Base-by-base conservation (phyloP, 2,888 invertebrate species). In the Drosophila maculinotata region DNA sequence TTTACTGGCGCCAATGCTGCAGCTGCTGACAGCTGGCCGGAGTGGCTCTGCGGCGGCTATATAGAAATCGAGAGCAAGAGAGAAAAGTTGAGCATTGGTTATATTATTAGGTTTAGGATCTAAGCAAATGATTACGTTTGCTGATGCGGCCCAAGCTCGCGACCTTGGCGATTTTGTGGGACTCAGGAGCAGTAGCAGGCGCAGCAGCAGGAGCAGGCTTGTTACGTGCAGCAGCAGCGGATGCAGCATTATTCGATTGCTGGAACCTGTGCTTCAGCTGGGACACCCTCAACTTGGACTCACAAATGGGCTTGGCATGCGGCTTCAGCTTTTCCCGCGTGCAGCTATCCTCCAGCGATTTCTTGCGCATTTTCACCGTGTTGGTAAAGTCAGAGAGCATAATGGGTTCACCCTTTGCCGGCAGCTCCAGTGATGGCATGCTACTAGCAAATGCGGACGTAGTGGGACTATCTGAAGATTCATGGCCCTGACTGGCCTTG, bases 311-410 rank as follows among this genome's bases (percentile, higher is more conserved):
- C 41, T 90, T 88, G 10, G 69, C 64, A 10, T 81, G 80, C 25
- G 81, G 74, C 44, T 90, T 87, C 3, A 72, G 66, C 54, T 91
- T 91, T 42, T 92, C 92, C 36, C 89, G 90, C 0, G 76, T 54
- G 23, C 88, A 80, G 69, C 88, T 92, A 44, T 88, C 90, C 69
- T 92, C 92, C 30, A 92, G 76, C 0, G 91, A 91, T 65, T 91
- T 91, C 53, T 92, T 92, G 8, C 92, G 87, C 92, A 92, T 91
- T 65, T 89, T 80, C 25, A 92, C 87, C 17, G 92, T 92, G 66
- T 92, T 91, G 30, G 91, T 91, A 53, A 92, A 91, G 68, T 91
- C 91, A 0, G 92, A 92, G 2, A 87, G 89, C 91, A 91, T 91
- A 9, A 91, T 89, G 7, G 89, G 76, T 6, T 87, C 87, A 69